phyloP scores from a whole-genome alignment of 2,113 vertebrate genomes.

The Prochilodus magdalenae region DNA sequence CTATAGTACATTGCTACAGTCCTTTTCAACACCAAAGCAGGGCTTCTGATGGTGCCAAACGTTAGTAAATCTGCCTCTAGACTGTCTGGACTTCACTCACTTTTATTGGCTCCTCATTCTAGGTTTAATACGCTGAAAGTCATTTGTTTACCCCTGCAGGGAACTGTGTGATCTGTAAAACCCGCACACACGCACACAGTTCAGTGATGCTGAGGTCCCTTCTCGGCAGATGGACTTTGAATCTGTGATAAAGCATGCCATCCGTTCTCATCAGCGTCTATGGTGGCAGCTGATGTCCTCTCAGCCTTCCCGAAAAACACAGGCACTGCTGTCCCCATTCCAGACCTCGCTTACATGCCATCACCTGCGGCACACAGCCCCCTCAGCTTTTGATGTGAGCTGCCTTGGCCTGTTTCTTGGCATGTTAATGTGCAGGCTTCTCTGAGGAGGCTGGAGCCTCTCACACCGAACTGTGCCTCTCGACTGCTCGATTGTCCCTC shows the following conservation, averaged over 20 bases:
- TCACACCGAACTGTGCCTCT: background rate
- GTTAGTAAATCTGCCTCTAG: too few relatives aligned
- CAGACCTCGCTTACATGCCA: background rate
- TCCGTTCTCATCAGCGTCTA: constrained; percentile 47
- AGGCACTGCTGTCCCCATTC: background rate
- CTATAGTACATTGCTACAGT: too few relatives aligned
- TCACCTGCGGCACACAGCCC: background rate
- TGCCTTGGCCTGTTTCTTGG: background rate
- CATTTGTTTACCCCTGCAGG: background rate
- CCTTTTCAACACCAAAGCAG: too few relatives aligned
- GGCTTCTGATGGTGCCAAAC: too few relatives aligned
- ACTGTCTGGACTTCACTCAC: background rate
- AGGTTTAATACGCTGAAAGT: background rate
- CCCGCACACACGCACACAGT: constrained; percentile 1
- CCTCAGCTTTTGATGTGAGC: background rate
- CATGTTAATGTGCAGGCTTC: background rate
- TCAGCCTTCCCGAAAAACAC: background rate
- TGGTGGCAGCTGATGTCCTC: constrained; percentile 1
- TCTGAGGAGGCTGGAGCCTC: background rate
- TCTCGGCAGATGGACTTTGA: constrained; percentile 42
- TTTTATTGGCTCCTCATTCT: background rate
- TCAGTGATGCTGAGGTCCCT: background rate
- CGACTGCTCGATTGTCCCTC: constrained; percentile 15
- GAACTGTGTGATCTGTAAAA: constrained; percentile 1
- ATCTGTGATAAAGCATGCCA: constrained; percentile 22